A percentile compares a stretch with the other conserved stretches of the same genome.
Conservation (phyloP, 2,797 vertebrate genomes). For the Microchirus variegatus region DNA sequence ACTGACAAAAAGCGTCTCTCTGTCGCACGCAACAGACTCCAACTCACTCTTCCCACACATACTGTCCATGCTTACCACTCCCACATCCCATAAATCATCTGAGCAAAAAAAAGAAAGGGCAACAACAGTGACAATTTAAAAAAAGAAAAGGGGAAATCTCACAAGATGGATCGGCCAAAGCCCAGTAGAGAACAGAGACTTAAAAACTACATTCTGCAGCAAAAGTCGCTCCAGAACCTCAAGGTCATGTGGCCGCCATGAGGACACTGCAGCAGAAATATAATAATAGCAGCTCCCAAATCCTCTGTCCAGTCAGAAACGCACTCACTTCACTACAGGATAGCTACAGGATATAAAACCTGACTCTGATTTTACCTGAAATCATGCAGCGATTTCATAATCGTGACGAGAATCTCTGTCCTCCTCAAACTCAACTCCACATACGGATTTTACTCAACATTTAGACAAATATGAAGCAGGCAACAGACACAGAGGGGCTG, state of each 20-base stretch:
- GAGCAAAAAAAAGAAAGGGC: background rate
- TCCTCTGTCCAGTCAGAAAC: background rate
- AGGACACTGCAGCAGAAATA: slow-evolving; percentile 44
- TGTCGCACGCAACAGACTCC: slow-evolving; percentile 2
- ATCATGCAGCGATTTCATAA: background rate
- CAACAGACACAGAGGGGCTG: too few species aligned
- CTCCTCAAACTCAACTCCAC: background rate
- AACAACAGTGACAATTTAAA: background rate
- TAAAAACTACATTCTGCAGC: slow-evolving; percentile 2
- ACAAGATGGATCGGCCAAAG: too few species aligned
- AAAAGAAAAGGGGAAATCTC: background rate
- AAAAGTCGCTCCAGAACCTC: slow-evolving; percentile 17
- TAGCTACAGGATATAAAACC: background rate
- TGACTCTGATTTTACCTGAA: background rate
- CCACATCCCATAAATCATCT: background rate
- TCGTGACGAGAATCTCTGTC: background rate
- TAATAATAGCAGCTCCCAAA: slow-evolving; percentile 4
- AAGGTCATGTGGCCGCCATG: slow-evolving; percentile 32
- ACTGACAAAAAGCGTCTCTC: slow-evolving; percentile 18
- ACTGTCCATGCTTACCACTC: background rate
- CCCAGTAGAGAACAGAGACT: background rate
- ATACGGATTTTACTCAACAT: background rate
- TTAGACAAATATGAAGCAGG: background rate
- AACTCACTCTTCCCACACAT: slow-evolving; percentile 8
- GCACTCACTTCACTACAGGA: too few species aligned